Evolutionary conservation across 2,113 vertebrate genomes (phyloP), one percentile per base, ranked within the genome.

Genomic region (Mellivora capensis): DNA sequence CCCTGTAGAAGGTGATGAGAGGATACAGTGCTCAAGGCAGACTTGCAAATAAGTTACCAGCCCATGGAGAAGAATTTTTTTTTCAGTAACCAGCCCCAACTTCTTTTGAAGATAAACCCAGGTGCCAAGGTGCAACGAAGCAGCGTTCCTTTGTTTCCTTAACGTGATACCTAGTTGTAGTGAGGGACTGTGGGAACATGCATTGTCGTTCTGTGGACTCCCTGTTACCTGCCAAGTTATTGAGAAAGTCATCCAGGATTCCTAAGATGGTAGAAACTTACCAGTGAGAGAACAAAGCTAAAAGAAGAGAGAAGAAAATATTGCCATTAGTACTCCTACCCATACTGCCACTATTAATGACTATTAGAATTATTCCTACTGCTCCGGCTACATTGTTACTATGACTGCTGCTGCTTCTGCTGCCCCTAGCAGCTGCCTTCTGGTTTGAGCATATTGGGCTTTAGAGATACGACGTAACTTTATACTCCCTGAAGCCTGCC

Each of bases 11-110:
- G 71, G 37, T 37, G 69, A 62, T 13, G 54, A 67, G 64, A 47
- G 13, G 25, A n/a, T 4, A 29, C 31, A 31, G 27, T 54, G 34
- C n/a, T 93, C 34, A 61, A 62, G 29, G 42, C 42, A 69, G 39
- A 62, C 39, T 79, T 92, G 93, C 34, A 87, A 76, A 61, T 76
- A 94, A 67, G 59, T n/a, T 64, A 59, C 59, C 15, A 21, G 57
- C 62, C 71, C 31, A 31, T 0, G 20, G 77, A 67, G 77, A 72
- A 39, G 27, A 64, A 15, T 21, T 31, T 25, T 47, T 31, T 47
- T 52, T 91, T 64, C 61, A 2, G 6, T 64, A 52, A 67, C 27
- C 15, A 86, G 10, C 6, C 42, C 47, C 42, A 52, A 42, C 8
- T 17, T 49, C 29, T 61, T 76, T 71, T 83, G 23, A 71, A 77